Evolutionary conservation across 2,797 vertebrate genomes (phyloP), one percentile per base, ranked within the genome.

Genomic region (Cercopithecus diana): DNA sequence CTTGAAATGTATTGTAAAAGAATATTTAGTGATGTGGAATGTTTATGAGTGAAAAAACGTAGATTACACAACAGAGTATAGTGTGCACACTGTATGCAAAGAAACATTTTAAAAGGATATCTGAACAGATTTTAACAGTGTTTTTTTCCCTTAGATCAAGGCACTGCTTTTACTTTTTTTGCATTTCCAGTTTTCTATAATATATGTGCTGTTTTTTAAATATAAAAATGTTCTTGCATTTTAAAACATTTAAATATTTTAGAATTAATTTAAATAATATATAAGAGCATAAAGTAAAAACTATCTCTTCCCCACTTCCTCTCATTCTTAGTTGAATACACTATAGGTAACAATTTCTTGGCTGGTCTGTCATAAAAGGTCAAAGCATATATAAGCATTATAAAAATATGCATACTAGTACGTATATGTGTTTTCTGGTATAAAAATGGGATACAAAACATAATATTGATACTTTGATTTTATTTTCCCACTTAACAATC

Each of bases 201-300:
- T 41, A 88, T 5, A 50, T 45, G 15, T 4, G 5, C 12, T 80
- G 28, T 7, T 90, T 88, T 93, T 87, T 22, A 93, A 89, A 86
- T n/a, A n/a, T 64, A 22, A 94, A 95, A 94, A 80, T 82, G 58
- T n/a, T 88, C 26, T 89, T 90, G 39, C 39, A 43, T 41, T 75
- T 75, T n/a, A n/a, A 67, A 67, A 67, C 15, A n/a, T 95, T 87
- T 26, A 92, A 89, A 86, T 30, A 36, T 82, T 76, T 84, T 72
- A 84, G 48, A 90, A 83, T 76, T 50, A 86, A 96, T 73, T 36
- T 52, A 95, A 87, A 90, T 4, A 26, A 10, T 58, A 50, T 64
- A 70, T 20, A 76, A 88, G 67, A 14, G 3, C 33, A n/a, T 30
- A 41, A 55, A 73, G 88, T 64, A 55, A 96, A 92, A 93, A 64